These are phyloP conservation scores for Festucalex cinctus DNA, from an alignment of 2,113 vertebrate species.

Conservation along the genomic window DNA sequence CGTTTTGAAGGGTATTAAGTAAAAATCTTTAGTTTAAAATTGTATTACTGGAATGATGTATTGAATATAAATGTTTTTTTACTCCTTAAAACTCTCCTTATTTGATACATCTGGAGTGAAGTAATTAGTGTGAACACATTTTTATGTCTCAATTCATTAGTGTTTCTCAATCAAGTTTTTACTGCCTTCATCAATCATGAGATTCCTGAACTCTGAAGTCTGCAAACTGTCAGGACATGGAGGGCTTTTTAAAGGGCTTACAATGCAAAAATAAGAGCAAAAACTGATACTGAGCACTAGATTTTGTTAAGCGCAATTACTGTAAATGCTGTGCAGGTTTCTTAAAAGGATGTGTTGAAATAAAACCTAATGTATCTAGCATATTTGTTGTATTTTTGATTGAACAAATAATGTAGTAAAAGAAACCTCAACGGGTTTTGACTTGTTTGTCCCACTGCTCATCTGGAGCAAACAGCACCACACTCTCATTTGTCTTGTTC, in stretches of 20 bases:
- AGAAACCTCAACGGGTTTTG: constrained; percentile 1
- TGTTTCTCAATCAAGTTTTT: constrained; percentile 26
- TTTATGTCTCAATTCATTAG: constrained; percentile 18
- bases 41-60: not conserved
- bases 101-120: not conserved
- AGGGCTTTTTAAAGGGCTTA: constrained; percentile 64
- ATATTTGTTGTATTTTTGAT: constrained; percentile 35
- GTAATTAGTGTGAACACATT: not conserved
- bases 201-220: constrained; percentile 55
- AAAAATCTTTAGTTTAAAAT: not conserved
- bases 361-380: constrained; percentile 45
- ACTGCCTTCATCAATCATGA: constrained; percentile 51
- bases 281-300: constrained; percentile 45
- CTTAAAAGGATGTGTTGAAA: constrained; percentile 61
- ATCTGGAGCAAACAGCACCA: constrained; percentile 28
- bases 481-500: constrained; percentile 60
- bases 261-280: constrained; percentile 39
- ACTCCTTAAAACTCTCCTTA: not conserved
- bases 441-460: not conserved
- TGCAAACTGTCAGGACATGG: constrained; percentile 32
- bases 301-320: constrained; percentile 57
- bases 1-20: not conserved
- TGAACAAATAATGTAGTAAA: constrained; percentile 2
- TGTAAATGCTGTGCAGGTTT: constrained; percentile 67
- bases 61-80: not conserved